A percentile compares a stretch with the other conserved stretches of the same genome.
phyloP scores from a whole-genome alignment of 37 sponge, comb jelly and placozoan genomes.

The Bolinopsis microptera region DNA sequence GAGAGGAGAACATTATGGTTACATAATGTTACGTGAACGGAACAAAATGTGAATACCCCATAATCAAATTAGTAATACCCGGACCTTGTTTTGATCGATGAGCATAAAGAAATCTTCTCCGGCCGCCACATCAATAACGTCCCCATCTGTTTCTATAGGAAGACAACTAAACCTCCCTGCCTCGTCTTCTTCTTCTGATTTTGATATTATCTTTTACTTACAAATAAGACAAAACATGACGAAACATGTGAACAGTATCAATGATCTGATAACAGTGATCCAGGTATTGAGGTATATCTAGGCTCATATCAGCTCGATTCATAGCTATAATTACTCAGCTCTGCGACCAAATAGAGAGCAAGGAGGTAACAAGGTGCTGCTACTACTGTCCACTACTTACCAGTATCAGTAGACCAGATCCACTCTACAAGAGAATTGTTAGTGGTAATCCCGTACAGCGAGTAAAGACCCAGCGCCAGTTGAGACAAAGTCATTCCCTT shows the following conservation, averaged over 20 bases:
- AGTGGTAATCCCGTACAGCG: background rate
- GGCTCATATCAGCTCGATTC: too few species aligned
- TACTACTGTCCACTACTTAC: background rate
- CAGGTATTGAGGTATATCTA: too few species aligned
- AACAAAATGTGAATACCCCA: too few species aligned
- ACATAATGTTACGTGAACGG: too few species aligned
- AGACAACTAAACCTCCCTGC: background rate
- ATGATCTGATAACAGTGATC: too few species aligned
- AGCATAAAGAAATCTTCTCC: conserved; percentile 45
- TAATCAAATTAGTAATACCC: too few species aligned
- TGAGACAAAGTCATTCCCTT: background rate
- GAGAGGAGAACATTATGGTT: too few species aligned
- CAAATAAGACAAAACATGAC: too few species aligned
- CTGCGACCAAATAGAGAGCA: too few species aligned
- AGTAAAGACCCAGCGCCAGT: conserved; percentile 4
- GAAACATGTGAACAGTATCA: too few species aligned
- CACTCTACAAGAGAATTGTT: conserved; percentile 16
- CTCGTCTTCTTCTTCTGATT: conserved; percentile 5
- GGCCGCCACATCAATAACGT: conserved; percentile 1
- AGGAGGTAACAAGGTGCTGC: too few species aligned
- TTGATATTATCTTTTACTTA: background rate
- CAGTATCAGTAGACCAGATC: conserved; percentile 45
- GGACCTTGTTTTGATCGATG: conserved; percentile 36
- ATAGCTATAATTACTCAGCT: too few species aligned
- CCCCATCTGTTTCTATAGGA: background rate